phyloP scores from a whole-genome alignment of 37 sponge, comb jelly and placozoan genomes.

The Axinella damicornis region DNA sequence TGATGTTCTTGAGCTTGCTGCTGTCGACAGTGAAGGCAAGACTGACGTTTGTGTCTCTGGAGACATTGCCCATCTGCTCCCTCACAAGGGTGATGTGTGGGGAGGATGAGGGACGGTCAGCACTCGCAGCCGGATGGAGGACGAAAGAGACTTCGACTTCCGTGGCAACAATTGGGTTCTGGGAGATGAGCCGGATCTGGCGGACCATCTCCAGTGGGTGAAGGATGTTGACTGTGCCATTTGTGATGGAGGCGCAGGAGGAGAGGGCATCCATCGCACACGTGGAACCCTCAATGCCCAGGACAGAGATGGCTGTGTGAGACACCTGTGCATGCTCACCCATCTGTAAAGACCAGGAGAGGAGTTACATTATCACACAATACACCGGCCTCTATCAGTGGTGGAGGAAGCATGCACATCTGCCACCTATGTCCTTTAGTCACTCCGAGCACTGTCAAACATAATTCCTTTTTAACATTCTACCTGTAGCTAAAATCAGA shows the following conservation, averaged over 20 bases:
- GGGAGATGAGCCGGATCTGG: slow-evolving; percentile 89
- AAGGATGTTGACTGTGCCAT: slow-evolving; percentile 93
- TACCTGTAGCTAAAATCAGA: no score
- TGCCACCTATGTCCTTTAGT: no score
- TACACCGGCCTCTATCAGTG: no score
- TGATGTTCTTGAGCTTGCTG: slow-evolving; percentile 46
- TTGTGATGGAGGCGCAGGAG: slow-evolving; percentile 83
- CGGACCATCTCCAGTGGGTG: slow-evolving; percentile 97
- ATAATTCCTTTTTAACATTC: no score
- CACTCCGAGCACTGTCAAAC: no score
- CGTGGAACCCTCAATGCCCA: slow-evolving; percentile 89
- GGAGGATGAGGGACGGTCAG: slow-evolving; percentile 35
- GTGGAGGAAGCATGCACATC: no score
- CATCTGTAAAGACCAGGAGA: slow-evolving; percentile 63
- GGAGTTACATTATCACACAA: no score
- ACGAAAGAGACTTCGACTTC: slow-evolving; percentile 75
- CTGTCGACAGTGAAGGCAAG: slow-evolving; percentile 66
- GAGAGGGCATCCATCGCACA: slow-evolving; percentile 88
- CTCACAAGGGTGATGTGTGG: slow-evolving; percentile 43
- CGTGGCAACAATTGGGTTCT: slow-evolving; percentile 91
- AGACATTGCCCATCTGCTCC: slow-evolving; percentile 83
- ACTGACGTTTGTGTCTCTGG: slow-evolving; percentile 80
- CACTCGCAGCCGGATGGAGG: slow-evolving; percentile 30
- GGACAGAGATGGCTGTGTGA: slow-evolving; percentile 81
- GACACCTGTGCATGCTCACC: slow-evolving; percentile 81